Conservation (phyloP, 2,113 vertebrate genomes). For the Ictalurus punctatus region DNA sequence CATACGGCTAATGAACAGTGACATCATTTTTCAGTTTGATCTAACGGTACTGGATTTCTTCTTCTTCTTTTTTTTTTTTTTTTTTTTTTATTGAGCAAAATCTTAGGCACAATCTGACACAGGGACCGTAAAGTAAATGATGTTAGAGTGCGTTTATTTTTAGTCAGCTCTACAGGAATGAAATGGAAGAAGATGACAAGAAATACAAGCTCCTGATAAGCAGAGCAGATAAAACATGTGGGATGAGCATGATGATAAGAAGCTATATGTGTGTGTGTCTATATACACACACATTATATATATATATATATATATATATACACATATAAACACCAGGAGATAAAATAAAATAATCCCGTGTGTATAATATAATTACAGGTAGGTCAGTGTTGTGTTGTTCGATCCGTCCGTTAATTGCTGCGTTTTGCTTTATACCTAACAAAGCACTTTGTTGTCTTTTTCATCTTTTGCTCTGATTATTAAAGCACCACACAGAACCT, state of each 20-base stretch:
- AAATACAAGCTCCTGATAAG: slow-evolving; percentile 32
- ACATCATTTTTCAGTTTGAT: background rate
- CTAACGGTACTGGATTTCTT: background rate
- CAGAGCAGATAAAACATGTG: slow-evolving; percentile 41
- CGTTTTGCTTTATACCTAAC: slow-evolving; percentile 10
- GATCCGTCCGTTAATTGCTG: background rate
- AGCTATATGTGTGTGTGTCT: background rate
- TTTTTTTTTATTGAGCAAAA: background rate
- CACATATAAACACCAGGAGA: background rate
- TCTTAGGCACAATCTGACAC: background rate
- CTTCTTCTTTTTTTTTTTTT: too few species aligned
- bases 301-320: too few species aligned
- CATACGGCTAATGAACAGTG: background rate
- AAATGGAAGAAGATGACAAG: slow-evolving; percentile 28
- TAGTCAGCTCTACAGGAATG: slow-evolving; percentile 30
- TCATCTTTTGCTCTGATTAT: background rate
- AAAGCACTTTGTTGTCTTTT: slow-evolving; percentile 28
- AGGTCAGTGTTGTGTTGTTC: background rate
- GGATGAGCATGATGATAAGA: slow-evolving; percentile 38
- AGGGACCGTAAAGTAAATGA: slow-evolving; percentile 2
- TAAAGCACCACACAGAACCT: slow-evolving; percentile 23
- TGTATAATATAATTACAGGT: background rate
- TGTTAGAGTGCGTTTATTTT: background rate
- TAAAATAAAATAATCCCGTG: background rate
- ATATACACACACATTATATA: too few species aligned